Evolutionary conservation across 2,113 vertebrate genomes (phyloP).

Genomic region (Mustela lutreola): DNA sequence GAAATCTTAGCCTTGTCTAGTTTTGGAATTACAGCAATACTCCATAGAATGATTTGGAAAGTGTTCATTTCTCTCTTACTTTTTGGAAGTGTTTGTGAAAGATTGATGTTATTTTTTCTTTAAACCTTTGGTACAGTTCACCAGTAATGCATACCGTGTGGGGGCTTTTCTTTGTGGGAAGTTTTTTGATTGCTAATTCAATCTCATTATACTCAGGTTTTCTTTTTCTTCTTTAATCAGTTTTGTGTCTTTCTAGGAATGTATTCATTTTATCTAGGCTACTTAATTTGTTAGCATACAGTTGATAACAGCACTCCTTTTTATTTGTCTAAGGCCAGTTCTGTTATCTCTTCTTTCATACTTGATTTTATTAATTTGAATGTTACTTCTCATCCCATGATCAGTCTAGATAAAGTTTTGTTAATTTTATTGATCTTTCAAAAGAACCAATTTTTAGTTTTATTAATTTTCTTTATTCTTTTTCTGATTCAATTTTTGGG

Average conservation of each 20-base stretch:
- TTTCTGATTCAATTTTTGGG: neutral
- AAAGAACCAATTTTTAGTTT: neutral
- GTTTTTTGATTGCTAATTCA: neutral
- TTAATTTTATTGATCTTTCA: slow-evolving; percentile 49
- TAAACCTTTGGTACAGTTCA: slow-evolving; percentile 25
- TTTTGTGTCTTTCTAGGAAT: slow-evolving; percentile 20
- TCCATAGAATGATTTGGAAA: neutral
- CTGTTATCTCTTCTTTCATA: neutral
- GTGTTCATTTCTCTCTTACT: neutral
- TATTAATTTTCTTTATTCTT: slow-evolving; percentile 7
- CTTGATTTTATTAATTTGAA: neutral
- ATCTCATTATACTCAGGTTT: neutral
- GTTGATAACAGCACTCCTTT: neutral
- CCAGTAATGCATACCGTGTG: neutral
- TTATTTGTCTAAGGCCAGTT: neutral
- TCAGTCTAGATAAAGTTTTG: neutral
- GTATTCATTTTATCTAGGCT: neutral
- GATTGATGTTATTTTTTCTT: neutral
- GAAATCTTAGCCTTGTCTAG: neutral
- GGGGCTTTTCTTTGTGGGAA: neutral
- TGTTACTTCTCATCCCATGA: neutral
- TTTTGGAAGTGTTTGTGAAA: slow-evolving; percentile 32
- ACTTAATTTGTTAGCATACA: neutral
- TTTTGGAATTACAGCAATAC: neutral
- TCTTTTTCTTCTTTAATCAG: neutral